These are phyloP conservation scores for Spilosoma lubricipeda DNA, from an alignment of 2,888 invertebrate species.

Conservation along the genomic window DNA sequence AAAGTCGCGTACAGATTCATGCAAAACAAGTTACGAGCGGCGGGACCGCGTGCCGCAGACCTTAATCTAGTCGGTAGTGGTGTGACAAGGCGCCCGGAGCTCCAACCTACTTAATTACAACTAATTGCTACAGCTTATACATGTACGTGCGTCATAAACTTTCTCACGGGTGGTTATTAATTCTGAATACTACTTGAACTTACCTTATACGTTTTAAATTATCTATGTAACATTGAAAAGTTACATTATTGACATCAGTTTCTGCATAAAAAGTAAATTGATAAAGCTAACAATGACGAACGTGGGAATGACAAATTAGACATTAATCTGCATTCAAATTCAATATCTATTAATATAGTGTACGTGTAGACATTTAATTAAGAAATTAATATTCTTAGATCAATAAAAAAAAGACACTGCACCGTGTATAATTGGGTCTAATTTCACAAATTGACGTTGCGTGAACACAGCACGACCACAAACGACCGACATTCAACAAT, in stretches of 20 bases:
- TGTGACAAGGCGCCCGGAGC: slow-evolving; percentile 69
- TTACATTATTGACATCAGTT: no score
- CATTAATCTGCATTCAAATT: slow-evolving; percentile 26
- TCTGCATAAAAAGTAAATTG: no score
- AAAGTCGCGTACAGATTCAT: slow-evolving; percentile 82
- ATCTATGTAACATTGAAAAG: slow-evolving; percentile 38
- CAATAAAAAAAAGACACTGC: slow-evolving; percentile 59
- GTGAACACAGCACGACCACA: slow-evolving; percentile 63
- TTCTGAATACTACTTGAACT: slow-evolving; percentile 68
- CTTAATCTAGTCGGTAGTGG: slow-evolving; percentile 78
- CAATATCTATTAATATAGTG: slow-evolving; percentile 23
- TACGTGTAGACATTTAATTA: slow-evolving; percentile 51
- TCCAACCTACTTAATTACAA: slow-evolving; percentile 81
- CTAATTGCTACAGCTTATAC: slow-evolving; percentile 81
- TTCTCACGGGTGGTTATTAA: slow-evolving; percentile 71
- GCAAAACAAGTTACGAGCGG: slow-evolving; percentile 81
- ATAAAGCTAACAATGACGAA: no score
- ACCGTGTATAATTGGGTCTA: slow-evolving; percentile 61
- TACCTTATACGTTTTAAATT: slow-evolving; percentile 55
- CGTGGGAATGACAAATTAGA: neutral
- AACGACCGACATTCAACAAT: slow-evolving; percentile 63
- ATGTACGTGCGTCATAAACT: slow-evolving; percentile 78
- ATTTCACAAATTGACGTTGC: slow-evolving; percentile 73
- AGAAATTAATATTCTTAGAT: slow-evolving; percentile 50
- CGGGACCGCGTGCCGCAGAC: slow-evolving; percentile 73